Evolutionary conservation across 1,140 invertebrate species (phyloP).

Genomic region (Eumaeus atala): DNA sequence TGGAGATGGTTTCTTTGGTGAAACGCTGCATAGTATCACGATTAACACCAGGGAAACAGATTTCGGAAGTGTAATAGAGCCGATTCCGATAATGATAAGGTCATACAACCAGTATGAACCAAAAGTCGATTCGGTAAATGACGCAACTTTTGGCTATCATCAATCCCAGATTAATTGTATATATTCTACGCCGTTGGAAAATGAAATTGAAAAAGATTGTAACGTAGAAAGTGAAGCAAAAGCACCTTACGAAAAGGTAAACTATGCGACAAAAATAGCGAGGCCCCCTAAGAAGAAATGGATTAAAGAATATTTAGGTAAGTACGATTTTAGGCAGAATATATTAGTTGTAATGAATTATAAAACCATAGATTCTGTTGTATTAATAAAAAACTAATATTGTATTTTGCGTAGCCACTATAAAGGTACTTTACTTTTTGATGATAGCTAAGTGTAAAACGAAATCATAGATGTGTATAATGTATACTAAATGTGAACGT

Average conservation of each 20-base stretch:
- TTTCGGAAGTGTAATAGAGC: conserved; percentile 59
- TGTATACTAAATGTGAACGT: too few species aligned
- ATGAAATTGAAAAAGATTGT: not conserved
- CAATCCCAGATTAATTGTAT: conserved; percentile 26
- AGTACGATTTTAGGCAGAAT: conserved; percentile 27
- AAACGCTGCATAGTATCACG: conserved; percentile 55
- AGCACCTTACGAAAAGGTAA: conserved; percentile 33
- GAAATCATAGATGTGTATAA: too few species aligned
- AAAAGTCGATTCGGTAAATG: conserved; percentile 27
- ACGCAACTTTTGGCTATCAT: conserved; percentile 27
- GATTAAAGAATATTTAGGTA: conserved; percentile 80
- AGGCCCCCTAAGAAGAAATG: conserved; percentile 82
- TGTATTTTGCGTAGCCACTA: too few species aligned
- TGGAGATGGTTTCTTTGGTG: conserved; percentile 42
- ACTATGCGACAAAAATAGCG: conserved; percentile 35
- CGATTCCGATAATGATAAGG: conserved; percentile 55
- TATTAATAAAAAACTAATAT: too few species aligned
- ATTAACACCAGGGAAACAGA: conserved; percentile 63
- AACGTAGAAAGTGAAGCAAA: not conserved
- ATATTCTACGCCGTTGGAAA: not conserved
- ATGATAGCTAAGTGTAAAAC: too few species aligned
- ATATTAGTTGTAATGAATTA: too few species aligned
- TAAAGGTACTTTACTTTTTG: too few species aligned
- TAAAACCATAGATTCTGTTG: too few species aligned
- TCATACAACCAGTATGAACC: conserved; percentile 45